Conservation (phyloP, 2,113 vertebrate species). For the Eretmochelys imbricata region DNA sequence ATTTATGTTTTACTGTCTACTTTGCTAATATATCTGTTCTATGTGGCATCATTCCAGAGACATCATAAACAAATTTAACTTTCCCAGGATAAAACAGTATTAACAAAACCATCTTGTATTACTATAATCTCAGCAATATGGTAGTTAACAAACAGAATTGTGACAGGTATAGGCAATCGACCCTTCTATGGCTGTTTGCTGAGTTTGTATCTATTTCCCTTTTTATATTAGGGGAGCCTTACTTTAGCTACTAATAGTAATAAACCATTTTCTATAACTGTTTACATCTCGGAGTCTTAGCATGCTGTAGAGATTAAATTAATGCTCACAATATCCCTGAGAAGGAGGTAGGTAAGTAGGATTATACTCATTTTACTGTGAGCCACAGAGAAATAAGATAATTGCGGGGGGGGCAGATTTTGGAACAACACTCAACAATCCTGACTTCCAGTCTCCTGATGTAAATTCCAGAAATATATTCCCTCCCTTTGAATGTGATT, state of each 20-base stretch:
- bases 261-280: background rate
- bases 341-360: background rate
- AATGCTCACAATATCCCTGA: background rate
- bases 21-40: conserved; percentile 8
- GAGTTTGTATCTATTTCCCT: background rate
- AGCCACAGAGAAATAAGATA: background rate
- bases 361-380: background rate
- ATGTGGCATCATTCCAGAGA: conserved; percentile 1
- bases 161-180: background rate
- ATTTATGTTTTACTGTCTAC: conserved; percentile 25
- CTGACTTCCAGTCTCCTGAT: background rate
- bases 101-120: background rate
- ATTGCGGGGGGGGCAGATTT: background rate
- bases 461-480: background rate
- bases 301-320: background rate
- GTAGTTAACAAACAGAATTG: background rate
- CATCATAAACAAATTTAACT: conserved; percentile 12
- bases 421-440: background rate
- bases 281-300: conserved; percentile 39
- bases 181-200: background rate
- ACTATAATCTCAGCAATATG: background rate
- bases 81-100: conserved; percentile 1
- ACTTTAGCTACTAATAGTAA: background rate
- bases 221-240: background rate
- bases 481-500: background rate